These are phyloP conservation scores for Tympanuchus pallidicinctus DNA, from an alignment of 2,113 vertebrate species.

Conservation along the genomic window DNA sequence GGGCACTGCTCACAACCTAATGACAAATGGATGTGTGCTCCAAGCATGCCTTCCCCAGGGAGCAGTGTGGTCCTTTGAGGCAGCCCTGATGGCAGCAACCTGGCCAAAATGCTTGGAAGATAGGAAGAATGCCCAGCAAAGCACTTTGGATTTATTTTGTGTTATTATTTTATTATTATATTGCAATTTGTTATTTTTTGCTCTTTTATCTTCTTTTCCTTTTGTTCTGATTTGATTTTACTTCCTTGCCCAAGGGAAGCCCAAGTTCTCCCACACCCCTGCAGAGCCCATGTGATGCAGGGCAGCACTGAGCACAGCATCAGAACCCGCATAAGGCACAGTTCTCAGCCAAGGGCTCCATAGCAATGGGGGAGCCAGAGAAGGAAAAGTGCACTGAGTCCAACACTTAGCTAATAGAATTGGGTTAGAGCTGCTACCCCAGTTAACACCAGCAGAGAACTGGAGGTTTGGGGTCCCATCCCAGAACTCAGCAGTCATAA, in stretches of 20 bases:
- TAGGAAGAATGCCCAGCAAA: not conserved
- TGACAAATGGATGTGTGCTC: not conserved
- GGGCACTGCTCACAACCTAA: not conserved
- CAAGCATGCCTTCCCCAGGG: not conserved
- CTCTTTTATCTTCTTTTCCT: not conserved
- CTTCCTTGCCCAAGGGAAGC: not conserved
- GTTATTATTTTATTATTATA: not conserved
- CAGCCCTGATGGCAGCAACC: rapidly evolving
- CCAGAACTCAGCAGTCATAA: slow-evolving; percentile 19
- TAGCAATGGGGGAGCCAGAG: slow-evolving; percentile 18
- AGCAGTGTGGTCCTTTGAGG: rapidly evolving
- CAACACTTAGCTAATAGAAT: slow-evolving; percentile 25
- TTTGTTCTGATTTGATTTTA: not conserved
- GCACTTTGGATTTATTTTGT: not conserved
- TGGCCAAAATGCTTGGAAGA: not conserved
- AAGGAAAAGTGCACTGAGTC: not conserved
- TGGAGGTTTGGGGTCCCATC: not conserved
- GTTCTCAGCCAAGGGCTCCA: not conserved
- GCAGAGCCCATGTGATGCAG: rapidly evolving
- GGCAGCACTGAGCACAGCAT: not conserved
- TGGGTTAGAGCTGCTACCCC: slow-evolving; percentile 4
- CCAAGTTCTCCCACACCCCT: not conserved
- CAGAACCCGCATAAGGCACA: not conserved
- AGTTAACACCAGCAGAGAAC: slow-evolving; percentile 19
- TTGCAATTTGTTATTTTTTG: not conserved